Base-by-base conservation (phyloP, 2,797 vertebrate species). In the Sylvilagus floridanus region DNA sequence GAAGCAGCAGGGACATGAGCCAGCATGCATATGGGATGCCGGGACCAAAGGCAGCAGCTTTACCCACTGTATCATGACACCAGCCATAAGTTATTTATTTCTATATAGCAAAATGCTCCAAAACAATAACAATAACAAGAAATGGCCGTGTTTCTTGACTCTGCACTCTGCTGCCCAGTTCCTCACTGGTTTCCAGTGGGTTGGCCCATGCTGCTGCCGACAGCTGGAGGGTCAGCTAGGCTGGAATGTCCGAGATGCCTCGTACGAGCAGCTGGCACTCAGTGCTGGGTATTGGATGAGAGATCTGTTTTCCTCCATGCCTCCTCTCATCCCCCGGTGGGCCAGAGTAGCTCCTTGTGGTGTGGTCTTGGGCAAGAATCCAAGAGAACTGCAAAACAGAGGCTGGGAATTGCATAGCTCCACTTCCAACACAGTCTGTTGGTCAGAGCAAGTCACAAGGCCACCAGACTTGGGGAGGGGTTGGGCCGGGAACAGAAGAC, bases 201-300 rank as follows among this genome's bases (percentile, higher is more conserved):
- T 4, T 72, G 5, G 0, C 63, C 26, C 63, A 37, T 7, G 47
- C 66, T 66, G 63, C 32, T n/a, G 7, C 22, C 10, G 13, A 22
- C 52, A 76, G 68, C 75, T 57, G 32, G 32, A 19, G 63, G 26
- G 7, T n/a, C 35, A 22, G 24, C 75, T 66, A 32, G 76, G 24
- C 75, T 24, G 22, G 54, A 30, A 57, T 66, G 19, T 4, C 54
- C 4, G 1, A 37, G 17, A 65, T 6, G 28, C 78, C 22, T 14
- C 63, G 12, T 30, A n/a, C 12, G 7, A 3, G 5, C 22, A 14
- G 26, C 63, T 8, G 24, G 54, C 11, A 2, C 47, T 28, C 57
- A 0, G 4, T 47, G 54, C 6, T 0, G 4, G 71, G 22, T 32
- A 2, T 42, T 37, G 10, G 52, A 26, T 4, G 7, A 24, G 1